Percentiles rank a stretch among this genome's conserved stretches.
Conservation (phyloP, 2,888 invertebrate genomes). For the Nebria salina region DNA sequence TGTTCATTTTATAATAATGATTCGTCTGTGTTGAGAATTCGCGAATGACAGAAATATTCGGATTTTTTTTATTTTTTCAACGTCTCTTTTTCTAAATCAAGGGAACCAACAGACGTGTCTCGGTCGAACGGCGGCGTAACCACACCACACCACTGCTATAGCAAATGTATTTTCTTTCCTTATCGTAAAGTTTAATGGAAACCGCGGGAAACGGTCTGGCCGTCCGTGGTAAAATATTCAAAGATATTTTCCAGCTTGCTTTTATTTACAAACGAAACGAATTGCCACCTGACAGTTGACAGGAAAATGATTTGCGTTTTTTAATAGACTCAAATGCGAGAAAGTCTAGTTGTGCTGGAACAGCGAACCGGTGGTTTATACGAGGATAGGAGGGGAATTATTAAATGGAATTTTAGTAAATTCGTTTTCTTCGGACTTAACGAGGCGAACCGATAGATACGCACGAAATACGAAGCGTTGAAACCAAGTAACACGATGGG, state of each 20-base stretch:
- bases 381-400: slow-evolving; percentile 12
- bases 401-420: slow-evolving; percentile 40
- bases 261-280: slow-evolving; percentile 36
- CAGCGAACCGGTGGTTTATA: neutral
- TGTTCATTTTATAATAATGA: slow-evolving; percentile 50
- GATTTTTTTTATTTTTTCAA: neutral
- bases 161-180: slow-evolving; percentile 35
- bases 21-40: slow-evolving; percentile 43
- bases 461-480: slow-evolving; percentile 6
- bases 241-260: slow-evolving; percentile 28
- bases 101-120: slow-evolving; percentile 11
- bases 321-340: neutral
- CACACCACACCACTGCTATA: neutral
- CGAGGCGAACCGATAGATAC: slow-evolving; percentile 31
- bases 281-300: slow-evolving; percentile 39
- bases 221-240: slow-evolving; percentile 38
- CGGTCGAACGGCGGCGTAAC: neutral
- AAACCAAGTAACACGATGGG: neutral
- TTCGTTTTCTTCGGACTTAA: slow-evolving; percentile 37
- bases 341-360: neutral
- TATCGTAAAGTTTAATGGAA: slow-evolving; percentile 44
- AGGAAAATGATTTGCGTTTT: slow-evolving; percentile 36
- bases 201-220: slow-evolving; percentile 24
- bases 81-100: slow-evolving; percentile 27
- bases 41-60: slow-evolving; percentile 44